A percentile compares a stretch with the other conserved stretches of the same genome.
Evolutionary conservation across 1,140 invertebrate genomes (phyloP).

Genomic region (Lanistes nyassanus): DNA sequence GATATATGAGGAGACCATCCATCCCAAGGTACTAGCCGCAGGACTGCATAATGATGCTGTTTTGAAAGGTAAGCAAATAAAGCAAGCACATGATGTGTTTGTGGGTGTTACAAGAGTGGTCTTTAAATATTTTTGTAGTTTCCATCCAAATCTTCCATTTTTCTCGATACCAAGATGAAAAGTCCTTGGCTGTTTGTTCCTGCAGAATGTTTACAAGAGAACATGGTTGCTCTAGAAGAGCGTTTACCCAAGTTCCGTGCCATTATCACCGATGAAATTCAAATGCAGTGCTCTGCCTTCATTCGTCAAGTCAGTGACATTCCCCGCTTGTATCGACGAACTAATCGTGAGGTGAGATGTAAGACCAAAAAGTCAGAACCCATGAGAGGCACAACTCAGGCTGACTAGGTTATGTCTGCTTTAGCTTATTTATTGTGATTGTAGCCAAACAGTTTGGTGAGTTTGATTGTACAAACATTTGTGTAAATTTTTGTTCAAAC

Average conservation of each 20-base stretch:
- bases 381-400: too few species aligned
- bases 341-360: slow-evolving; percentile 79
- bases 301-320: slow-evolving; percentile 82
- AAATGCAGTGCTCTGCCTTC: slow-evolving; percentile 59
- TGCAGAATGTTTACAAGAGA: slow-evolving; percentile 52
- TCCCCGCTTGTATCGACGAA: slow-evolving; percentile 90
- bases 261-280: slow-evolving; percentile 57
- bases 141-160: background rate
- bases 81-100: background rate
- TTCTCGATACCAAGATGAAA: background rate
- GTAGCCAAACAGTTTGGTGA: too few species aligned
- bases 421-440: too few species aligned
- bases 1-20: slow-evolving; percentile 34
- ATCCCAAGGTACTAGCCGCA: slow-evolving; percentile 32
- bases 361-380: too few species aligned
- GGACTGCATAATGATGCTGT: slow-evolving; percentile 32
- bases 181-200: background rate
- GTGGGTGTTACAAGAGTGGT: background rate
- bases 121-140: background rate
- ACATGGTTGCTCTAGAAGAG: slow-evolving; percentile 33
- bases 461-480: too few species aligned
- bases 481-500: too few species aligned
- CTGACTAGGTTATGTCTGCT: too few species aligned
- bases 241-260: slow-evolving; percentile 63
- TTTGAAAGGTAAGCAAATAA: slow-evolving; percentile 32